A percentile compares a stretch with the other conserved stretches of the same genome.
phyloP scores from a whole-genome alignment of 2,797 vertebrate genomes.

The Cheirogaleus major region DNA sequence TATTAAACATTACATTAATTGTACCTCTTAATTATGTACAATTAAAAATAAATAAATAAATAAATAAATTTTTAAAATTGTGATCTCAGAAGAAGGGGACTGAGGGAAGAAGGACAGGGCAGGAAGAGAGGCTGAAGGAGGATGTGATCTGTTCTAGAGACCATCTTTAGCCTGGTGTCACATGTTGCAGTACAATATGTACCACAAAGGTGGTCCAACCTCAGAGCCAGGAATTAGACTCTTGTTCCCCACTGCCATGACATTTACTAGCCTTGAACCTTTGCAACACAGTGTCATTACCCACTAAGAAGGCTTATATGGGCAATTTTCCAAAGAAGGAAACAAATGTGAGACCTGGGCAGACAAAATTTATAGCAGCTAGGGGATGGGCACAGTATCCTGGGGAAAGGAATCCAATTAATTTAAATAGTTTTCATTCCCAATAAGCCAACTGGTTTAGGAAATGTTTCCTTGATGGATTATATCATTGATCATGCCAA shows the following conservation, averaged over 20 bases:
- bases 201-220: not conserved
- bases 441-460: not conserved
- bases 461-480: not conserved
- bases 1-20: not conserved
- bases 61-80: not conserved
- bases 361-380: not conserved
- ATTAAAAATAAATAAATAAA: not conserved
- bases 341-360: not conserved
- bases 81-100: not conserved
- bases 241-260: accelerated
- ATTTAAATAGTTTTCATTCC: not conserved
- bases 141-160: not conserved
- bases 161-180: accelerated
- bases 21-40: not conserved
- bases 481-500: accelerated
- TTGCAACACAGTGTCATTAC: not conserved
- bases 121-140: not conserved
- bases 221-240: not conserved
- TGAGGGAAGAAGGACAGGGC: not conserved
- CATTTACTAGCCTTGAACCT: not conserved
- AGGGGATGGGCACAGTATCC: not conserved
- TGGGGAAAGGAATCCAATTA: not conserved
- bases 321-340: not conserved
- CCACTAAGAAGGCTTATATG: not conserved
- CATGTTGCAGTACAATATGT: not conserved